Evolutionary conservation across 1,140 invertebrate genomes (phyloP), one percentile per base, ranked within the genome.

Genomic region (Solen grandis): DNA sequence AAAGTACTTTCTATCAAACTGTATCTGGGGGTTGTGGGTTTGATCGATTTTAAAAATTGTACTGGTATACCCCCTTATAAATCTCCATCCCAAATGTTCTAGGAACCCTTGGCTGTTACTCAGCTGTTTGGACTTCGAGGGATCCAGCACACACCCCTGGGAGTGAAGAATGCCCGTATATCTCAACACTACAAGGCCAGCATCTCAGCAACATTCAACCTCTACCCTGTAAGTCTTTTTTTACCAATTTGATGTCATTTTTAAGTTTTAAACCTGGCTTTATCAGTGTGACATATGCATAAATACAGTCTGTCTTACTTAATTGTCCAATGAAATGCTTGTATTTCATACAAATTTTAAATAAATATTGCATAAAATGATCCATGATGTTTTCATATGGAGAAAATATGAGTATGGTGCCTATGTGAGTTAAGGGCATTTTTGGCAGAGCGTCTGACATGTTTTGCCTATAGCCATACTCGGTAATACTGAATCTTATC

Each of bases 171-270:
- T 80, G 94, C 94, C 14, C 87, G 95, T 36, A 94, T 95, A 55
- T 94, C 94, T 19, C 95, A 95, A 79, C 95, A 95, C 88, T 95
- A 95, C 87, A 95, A 95, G 90, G 94, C 94, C 68, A 94, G 94
- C 46, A 91, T 95, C 13, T 94, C 94, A 22, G 94, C 94, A n/a
- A 95, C 94, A 13, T 95, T 95, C 87, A 94, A 94, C 86, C 90
- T 94, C 65, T 94, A 93, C 88, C 94, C 94, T 8, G 92, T 93
- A 88, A 81, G 88, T 86, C 27, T 5, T 46, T 10, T 10, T 19
- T 10, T 46, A 46, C 41, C 25, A 8, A 38, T 33, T 25, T 66
- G 3, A 46, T 46, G 19, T 10, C 41, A 25, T 19, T 55, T 33
- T 25, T 66, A 5, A 72, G 33, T 31, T 25, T 25, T 54, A 54